Evolutionary conservation across 2,113 vertebrate genomes (phyloP).

Genomic region (Austrofundulus limnaeus): DNA sequence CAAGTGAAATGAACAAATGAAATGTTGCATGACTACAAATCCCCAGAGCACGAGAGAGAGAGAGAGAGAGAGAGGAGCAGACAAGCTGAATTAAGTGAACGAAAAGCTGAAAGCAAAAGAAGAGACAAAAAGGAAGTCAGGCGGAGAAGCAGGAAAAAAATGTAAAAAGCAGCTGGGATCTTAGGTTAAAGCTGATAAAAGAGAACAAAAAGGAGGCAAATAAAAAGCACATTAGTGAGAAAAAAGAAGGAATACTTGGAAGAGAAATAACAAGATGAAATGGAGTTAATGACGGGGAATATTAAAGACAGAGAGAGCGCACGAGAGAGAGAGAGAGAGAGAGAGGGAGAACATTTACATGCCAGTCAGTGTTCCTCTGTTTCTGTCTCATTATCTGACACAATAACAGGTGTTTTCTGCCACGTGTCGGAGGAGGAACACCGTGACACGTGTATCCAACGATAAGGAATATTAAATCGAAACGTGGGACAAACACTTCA

Average conservation of each 20-base stretch:
- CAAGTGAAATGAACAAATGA: conserved; percentile 30
- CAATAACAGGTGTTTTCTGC: conserved; percentile 55
- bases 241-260: conserved; percentile 21
- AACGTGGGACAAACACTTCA: conserved; percentile 47
- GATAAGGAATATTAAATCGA: conserved; percentile 62
- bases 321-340: too few relatives aligned
- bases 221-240: conserved; percentile 34
- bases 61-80: conserved; percentile 27
- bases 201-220: conserved; percentile 43
- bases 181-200: conserved; percentile 51
- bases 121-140: conserved; percentile 31
- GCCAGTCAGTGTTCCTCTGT: conserved; percentile 32
- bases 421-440: conserved; percentile 37
- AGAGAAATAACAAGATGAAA: conserved; percentile 45
- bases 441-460: conserved; percentile 44
- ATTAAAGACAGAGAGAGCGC: conserved; percentile 34
- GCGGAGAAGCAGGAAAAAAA: neutral
- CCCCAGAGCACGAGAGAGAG: conserved; percentile 10
- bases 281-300: conserved; percentile 44
- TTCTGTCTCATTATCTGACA: conserved; percentile 50
- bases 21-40: conserved; percentile 34
- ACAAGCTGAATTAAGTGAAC: conserved; percentile 27
- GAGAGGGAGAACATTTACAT: conserved; percentile 25
- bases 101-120: conserved; percentile 39
- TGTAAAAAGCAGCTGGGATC: neutral